Conservation (phyloP, 2,797 vertebrate species). For the Perodicticus potto region DNA sequence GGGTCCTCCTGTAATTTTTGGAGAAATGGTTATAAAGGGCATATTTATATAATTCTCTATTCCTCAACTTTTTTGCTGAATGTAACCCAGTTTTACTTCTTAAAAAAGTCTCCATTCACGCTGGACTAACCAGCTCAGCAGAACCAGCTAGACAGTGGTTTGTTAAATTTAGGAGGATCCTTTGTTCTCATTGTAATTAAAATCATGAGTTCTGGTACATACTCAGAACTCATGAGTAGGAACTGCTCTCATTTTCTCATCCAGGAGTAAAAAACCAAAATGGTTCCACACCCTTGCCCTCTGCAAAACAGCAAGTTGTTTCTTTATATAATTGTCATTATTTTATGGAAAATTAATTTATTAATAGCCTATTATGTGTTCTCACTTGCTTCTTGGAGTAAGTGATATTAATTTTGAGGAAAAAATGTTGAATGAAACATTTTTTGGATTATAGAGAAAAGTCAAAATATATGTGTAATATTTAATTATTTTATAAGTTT, state of each 20-base stretch:
- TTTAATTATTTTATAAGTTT: conserved; percentile 93
- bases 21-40: conserved; percentile 82
- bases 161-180: conserved; percentile 87
- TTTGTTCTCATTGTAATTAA: conserved; percentile 83
- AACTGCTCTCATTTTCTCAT: conserved; percentile 77
- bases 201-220: conserved; percentile 77
- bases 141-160: conserved; percentile 86
- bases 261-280: background rate
- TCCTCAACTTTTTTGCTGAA: conserved; percentile 86
- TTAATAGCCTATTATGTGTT: conserved; percentile 89
- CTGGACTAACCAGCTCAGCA: conserved; percentile 86
- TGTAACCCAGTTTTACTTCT: conserved; percentile 85
- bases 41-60: conserved; percentile 86
- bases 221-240: conserved; percentile 77
- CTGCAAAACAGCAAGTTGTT: conserved; percentile 81
- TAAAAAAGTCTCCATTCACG: conserved; percentile 83
- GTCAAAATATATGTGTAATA: conserved; percentile 91
- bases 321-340: conserved; percentile 86
- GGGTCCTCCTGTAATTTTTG: conserved; percentile 86
- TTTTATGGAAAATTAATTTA: conserved; percentile 92
- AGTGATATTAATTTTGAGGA: conserved; percentile 84
- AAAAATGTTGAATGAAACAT: conserved; percentile 85
- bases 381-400: conserved; percentile 84
- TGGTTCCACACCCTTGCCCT: conserved; percentile 54
- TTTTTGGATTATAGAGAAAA: conserved; percentile 88